These are phyloP conservation scores for Paramormyrops hopkinsi DNA, from an alignment of 2,797 vertebrate species.

Conservation along the genomic window DNA sequence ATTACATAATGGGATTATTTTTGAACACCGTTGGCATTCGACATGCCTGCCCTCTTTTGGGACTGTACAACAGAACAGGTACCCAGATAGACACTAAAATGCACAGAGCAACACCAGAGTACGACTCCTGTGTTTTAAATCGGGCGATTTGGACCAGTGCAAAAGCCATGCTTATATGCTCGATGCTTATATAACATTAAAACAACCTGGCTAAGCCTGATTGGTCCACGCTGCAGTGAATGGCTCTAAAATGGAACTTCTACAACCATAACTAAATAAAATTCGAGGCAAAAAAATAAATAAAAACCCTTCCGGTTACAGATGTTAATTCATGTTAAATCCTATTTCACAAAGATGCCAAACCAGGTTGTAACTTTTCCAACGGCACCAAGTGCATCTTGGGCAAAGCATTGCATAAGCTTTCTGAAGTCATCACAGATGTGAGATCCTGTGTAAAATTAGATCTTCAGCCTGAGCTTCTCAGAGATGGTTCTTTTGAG, in stretches of 20 bases:
- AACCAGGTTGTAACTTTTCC: not conserved
- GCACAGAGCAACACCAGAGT: not conserved
- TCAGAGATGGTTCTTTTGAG: not conserved
- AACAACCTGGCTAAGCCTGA: not conserved
- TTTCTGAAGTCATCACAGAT: slow-evolving; percentile 5
- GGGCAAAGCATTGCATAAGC: slow-evolving; percentile 4
- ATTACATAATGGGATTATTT: slow-evolving; percentile 9
- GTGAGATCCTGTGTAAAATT: not conserved
- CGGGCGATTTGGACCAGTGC: not conserved
- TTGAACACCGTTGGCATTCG: not conserved
- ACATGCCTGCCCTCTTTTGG: not conserved
- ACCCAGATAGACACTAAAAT: not conserved
- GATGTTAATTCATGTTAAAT: not conserved
- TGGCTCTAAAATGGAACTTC: not conserved
- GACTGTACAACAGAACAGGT: not conserved
- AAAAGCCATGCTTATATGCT: not conserved
- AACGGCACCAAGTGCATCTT: not conserved
- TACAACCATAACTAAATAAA: not conserved
- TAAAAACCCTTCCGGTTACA: not conserved
- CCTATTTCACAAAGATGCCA: not conserved
- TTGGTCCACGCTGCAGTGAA: not conserved
- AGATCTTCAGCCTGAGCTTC: not conserved
- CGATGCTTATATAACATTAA: not conserved
- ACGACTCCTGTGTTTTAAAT: not conserved
- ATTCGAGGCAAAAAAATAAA: not conserved